phyloP scores from a whole-genome alignment of 2,888 invertebrate genomes.

The Drosophila atripex region DNA sequence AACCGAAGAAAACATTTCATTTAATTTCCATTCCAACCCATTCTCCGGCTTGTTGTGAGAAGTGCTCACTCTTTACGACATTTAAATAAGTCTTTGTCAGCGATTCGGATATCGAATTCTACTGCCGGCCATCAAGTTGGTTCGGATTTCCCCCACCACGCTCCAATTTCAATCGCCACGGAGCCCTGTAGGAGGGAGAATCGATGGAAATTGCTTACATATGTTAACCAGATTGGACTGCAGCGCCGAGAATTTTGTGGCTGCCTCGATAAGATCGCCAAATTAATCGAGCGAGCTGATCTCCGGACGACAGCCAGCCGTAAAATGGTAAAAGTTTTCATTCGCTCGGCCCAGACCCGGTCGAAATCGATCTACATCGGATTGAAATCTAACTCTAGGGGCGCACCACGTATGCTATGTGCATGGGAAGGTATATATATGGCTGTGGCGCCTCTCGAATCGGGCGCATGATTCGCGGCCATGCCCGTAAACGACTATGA shows the following conservation, averaged over 20 bases:
- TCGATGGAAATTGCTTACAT: slow-evolving; percentile 35
- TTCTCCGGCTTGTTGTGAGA: slow-evolving; percentile 55
- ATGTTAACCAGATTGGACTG: slow-evolving; percentile 56
- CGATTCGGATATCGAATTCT: slow-evolving; percentile 68
- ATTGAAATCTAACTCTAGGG: not conserved
- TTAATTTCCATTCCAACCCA: slow-evolving; percentile 33
- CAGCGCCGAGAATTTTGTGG: slow-evolving; percentile 53
- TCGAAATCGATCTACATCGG: slow-evolving; percentile 20
- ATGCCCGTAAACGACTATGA: slow-evolving; percentile 63
- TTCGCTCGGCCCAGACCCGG: slow-evolving; percentile 13
- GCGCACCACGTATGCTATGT: too few relatives aligned
- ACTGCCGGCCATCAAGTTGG: slow-evolving; percentile 51
- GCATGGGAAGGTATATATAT: not conserved
- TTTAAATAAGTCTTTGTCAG: slow-evolving; percentile 73
- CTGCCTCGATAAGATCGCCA: slow-evolving; percentile 58
- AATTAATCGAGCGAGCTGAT: slow-evolving; percentile 56
- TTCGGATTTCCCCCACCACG: slow-evolving; percentile 54
- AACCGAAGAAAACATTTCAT: slow-evolving; percentile 67
- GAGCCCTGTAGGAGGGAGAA: not conserved
- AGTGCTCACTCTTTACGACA: slow-evolving; percentile 67
- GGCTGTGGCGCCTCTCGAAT: slow-evolving; percentile 53
- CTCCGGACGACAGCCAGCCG: slow-evolving; percentile 44
- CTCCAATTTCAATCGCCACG: slow-evolving; percentile 52
- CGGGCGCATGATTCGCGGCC: slow-evolving; percentile 40
- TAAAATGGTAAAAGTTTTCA: slow-evolving; percentile 65